phyloP scores from a whole-genome alignment of 2,888 invertebrate genomes.

The Leptodirus hochenwartii region DNA sequence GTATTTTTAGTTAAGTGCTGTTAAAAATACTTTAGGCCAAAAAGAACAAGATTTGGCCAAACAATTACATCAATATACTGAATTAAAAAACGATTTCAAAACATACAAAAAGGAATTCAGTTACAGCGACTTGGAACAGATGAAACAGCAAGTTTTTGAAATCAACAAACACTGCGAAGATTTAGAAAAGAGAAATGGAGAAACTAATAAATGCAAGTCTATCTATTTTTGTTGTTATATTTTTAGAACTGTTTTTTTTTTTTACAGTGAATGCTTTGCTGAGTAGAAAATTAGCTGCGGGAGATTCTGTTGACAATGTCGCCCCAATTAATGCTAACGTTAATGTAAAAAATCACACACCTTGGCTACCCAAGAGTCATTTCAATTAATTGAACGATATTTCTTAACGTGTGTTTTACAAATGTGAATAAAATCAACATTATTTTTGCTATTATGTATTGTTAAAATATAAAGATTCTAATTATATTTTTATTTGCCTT shows the following conservation, averaged over 20 bases:
- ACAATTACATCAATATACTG: slow-evolving; percentile 15
- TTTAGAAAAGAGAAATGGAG: slow-evolving; percentile 20
- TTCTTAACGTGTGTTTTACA: too few species aligned
- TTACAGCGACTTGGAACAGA: slow-evolving; percentile 16
- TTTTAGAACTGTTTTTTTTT: slow-evolving; percentile 8
- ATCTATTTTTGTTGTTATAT: slow-evolving; percentile 4
- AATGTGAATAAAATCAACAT: too few species aligned
- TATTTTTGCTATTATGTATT: too few species aligned
- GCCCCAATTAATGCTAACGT: too few species aligned
- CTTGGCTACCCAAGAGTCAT: too few species aligned
- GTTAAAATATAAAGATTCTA: too few species aligned
- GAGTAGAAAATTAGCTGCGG: slow-evolving; percentile 17
- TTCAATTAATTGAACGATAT: too few species aligned
- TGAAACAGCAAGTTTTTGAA: slow-evolving; percentile 17
- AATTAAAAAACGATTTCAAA: slow-evolving; percentile 19
- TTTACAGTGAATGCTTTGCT: slow-evolving; percentile 20
- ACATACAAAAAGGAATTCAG: slow-evolving; percentile 19
- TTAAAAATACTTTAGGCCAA: slow-evolving; percentile 12
- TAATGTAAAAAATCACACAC: too few species aligned
- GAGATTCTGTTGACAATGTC: too few species aligned
- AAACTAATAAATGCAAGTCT: slow-evolving; percentile 21
- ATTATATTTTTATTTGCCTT: too few species aligned
- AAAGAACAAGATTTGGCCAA: slow-evolving; percentile 19
- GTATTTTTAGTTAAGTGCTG: slow-evolving; percentile 15
- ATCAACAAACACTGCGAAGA: slow-evolving; percentile 18